Conservation (phyloP, 2,113 vertebrate genomes). For the Plestiodon gilberti region DNA sequence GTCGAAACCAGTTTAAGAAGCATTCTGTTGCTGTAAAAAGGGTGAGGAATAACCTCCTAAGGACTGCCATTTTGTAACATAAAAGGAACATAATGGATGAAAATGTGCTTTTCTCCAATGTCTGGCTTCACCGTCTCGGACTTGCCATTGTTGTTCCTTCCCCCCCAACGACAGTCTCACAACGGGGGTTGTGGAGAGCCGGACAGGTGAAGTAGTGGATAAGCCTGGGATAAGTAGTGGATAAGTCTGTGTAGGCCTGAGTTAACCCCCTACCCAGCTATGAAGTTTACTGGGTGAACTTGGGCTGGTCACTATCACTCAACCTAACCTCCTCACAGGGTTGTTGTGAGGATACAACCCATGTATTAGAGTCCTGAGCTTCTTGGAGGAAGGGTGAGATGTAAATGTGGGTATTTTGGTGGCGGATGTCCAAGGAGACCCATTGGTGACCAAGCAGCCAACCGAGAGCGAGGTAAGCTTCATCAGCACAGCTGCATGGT, state of each 20-base stretch:
- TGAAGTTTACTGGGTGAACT: background rate
- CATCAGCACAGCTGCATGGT: too few relatives aligned
- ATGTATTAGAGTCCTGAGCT: too few relatives aligned
- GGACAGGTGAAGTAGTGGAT: background rate
- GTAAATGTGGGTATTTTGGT: too few relatives aligned
- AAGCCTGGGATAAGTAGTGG: background rate
- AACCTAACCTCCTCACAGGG: background rate
- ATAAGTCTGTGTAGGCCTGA: background rate
- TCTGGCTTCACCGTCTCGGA: background rate
- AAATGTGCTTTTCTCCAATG: background rate
- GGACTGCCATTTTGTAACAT: conserved; percentile 45
- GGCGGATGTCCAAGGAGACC: too few relatives aligned
- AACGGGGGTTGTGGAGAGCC: background rate
- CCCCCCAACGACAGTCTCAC: background rate
- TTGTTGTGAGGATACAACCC: too few relatives aligned
- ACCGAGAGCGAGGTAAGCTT: too few relatives aligned
- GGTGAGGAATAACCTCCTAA: conserved; percentile 46
- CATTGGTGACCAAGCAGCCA: too few relatives aligned
- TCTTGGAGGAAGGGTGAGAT: too few relatives aligned
- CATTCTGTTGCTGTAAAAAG: conserved; percentile 62
- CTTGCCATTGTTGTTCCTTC: background rate
- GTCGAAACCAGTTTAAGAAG: conserved; percentile 45
- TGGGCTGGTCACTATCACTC: background rate
- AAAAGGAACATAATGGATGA: conserved; percentile 31
- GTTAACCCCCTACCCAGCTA: background rate